Evolutionary conservation across 2,888 invertebrate species (phyloP).

Genomic region (Pachydiplax longipennis): DNA sequence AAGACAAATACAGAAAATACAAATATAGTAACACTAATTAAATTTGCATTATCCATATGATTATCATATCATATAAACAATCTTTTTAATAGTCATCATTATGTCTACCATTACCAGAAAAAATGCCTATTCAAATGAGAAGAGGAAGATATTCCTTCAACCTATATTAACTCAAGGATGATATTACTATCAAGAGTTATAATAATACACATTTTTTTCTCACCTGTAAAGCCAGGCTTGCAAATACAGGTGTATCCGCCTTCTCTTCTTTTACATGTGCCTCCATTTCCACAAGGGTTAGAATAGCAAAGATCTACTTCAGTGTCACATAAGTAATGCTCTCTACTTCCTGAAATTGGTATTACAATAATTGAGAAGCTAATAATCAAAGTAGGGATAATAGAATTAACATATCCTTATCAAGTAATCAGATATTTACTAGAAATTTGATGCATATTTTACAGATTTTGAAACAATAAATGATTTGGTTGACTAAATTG

Average conservation of each 20-base stretch:
- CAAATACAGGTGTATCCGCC: slow-evolving; percentile 93
- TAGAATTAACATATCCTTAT: background rate
- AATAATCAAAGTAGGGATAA: too few species aligned
- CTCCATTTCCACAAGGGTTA: slow-evolving; percentile 89
- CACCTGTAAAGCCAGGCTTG: slow-evolving; percentile 77
- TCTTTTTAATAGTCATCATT: too few species aligned
- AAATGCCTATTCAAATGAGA: background rate
- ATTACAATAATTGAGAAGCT: too few species aligned
- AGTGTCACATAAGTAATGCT: slow-evolving; percentile 92
- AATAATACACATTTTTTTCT: slow-evolving; percentile 47
- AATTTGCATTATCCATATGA: too few species aligned
- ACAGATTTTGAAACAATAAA: too few species aligned
- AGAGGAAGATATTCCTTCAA: background rate
- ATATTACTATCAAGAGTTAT: too few species aligned
- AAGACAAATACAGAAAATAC: too few species aligned
- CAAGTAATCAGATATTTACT: background rate
- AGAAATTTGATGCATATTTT: background rate
- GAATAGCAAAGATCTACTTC: slow-evolving; percentile 97
- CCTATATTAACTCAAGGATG: background rate
- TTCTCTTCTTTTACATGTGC: slow-evolving; percentile 84
- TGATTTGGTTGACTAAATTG: background rate
- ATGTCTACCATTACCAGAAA: too few species aligned
- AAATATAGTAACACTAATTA: too few species aligned
- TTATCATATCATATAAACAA: too few species aligned
- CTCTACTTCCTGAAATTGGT: slow-evolving; percentile 72